phyloP scores from a whole-genome alignment of 2,797 vertebrate species.

The Alauda arvensis region DNA sequence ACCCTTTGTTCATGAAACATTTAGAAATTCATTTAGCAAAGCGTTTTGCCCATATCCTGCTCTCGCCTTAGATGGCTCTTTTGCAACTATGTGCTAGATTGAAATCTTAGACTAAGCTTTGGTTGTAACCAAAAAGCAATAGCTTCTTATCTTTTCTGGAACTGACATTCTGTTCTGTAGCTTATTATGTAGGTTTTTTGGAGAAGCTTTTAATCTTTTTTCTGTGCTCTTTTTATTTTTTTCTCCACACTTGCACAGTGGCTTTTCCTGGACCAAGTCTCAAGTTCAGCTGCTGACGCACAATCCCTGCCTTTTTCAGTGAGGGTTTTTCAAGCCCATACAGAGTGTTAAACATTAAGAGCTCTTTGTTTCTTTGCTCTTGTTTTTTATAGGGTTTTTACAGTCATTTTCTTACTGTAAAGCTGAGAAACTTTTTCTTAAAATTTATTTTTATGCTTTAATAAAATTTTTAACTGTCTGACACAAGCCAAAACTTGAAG shows the following conservation, averaged over 20 bases:
- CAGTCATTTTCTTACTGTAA: neutral
- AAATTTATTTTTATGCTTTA: neutral
- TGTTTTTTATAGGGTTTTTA: neutral
- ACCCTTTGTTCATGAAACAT: neutral
- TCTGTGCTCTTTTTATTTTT: neutral
- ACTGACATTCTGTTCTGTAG: neutral
- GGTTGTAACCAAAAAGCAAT: slow-evolving; percentile 18
- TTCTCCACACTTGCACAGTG: neutral
- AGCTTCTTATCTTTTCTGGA: slow-evolving; percentile 46
- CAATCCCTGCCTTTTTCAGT: neutral
- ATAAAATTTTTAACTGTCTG: neutral
- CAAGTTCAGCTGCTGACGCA: neutral
- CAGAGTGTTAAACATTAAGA: neutral
- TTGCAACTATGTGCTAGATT: neutral
- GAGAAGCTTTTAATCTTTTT: neutral
- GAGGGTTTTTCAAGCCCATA: neutral
- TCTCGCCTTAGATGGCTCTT: neutral
- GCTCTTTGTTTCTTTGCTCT: neutral
- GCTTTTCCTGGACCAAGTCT: neutral
- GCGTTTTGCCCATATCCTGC: neutral
- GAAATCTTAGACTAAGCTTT: neutral
- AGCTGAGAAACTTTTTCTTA: neutral
- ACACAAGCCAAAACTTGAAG: neutral
- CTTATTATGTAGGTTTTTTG: neutral
- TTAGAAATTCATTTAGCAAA: neutral